Base-by-base conservation (phyloP, 1,140 invertebrate species). In the Heliconius melpomene region DNA sequence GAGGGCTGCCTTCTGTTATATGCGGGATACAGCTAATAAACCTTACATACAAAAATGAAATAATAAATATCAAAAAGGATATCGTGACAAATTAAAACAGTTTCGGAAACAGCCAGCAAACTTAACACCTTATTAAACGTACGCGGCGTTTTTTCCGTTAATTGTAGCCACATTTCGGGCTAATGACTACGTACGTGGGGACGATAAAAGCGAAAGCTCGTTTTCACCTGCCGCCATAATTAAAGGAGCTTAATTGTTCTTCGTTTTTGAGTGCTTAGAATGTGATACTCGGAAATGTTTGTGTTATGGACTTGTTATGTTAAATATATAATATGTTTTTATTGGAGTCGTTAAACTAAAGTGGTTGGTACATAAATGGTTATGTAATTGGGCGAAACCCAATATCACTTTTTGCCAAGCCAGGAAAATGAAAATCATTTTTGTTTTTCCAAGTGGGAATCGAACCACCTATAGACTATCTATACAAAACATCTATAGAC, bases 111-210 rank as follows among this genome's bases (percentile, higher is more conserved):
- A 78, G 71, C 74, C 82, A 85, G 84, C 84, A 88, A 89, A 90
- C 87, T 93, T 89, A 90, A 91, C 89, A 93, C 89, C 89, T 89
- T 91, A 91, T 93, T 91, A 93, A 92, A 89, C 73, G 75, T 79
- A 84, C 84, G 81, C 83, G 85, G 87, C 85, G 70, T 90, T 93
- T 93, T 94, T 91, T 91, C 23, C 57, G 90, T 89, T 94, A 92
- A 93, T 92, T 92, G 87, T 83, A 88, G 84, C 86, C 85, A 91
- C 91, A 92, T 91, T 93, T 92, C 83, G 86, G 85, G 85, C 85
- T 88, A 94, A 92, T 86, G 88, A 87, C 86, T 85, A 87, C 85
- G 86, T 90, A 91, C 88, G 86, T 86, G 85, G 79, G 84, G 83
- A 81, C 88, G 88, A 88, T 91, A 91, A 91, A 90, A 87, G 87